Conservation (phyloP, 2,113 vertebrate species). For the Sorex araneus region DNA sequence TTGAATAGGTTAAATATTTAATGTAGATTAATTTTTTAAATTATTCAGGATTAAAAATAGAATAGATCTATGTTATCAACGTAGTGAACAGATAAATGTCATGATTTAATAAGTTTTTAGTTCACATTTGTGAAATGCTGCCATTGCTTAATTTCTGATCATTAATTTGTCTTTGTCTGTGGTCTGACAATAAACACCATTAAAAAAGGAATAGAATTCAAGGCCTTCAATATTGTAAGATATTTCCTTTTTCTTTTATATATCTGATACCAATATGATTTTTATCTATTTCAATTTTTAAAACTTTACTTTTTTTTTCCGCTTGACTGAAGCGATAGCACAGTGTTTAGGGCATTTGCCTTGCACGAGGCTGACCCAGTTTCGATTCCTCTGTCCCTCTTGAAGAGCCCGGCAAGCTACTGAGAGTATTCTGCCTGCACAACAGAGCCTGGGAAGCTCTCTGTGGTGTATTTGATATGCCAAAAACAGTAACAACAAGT, state of each 20-base stretch:
- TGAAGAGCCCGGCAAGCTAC: no score
- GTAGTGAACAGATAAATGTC: constrained; percentile 84
- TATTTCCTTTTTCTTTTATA: constrained; percentile 24
- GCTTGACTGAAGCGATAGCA: no score
- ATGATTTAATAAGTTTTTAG: constrained; percentile 84
- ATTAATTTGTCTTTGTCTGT: constrained; percentile 83
- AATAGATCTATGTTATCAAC: constrained; percentile 87
- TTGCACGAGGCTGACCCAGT: no score
- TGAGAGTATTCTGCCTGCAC: no score
- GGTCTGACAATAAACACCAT: constrained; percentile 43
- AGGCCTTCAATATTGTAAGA: constrained; percentile 30
- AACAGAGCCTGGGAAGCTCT: no score
- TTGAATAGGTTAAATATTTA: constrained; percentile 91
- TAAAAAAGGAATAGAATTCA: constrained; percentile 57
- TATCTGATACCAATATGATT: background rate
- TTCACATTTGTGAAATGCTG: constrained; percentile 80
- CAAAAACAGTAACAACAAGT: no score
- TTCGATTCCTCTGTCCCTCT: no score
- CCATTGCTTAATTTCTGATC: constrained; percentile 84
- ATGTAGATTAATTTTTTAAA: constrained; percentile 89
- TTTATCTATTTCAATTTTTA: constrained; percentile 4
- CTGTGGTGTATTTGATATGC: no score
- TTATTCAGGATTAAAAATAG: constrained; percentile 90
- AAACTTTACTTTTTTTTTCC: background rate
- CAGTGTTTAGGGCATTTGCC: no score